Evolutionary conservation across 2,888 invertebrate species (phyloP), one percentile per base, ranked within the genome.

Genomic region (Tetrapedia diversipes): DNA sequence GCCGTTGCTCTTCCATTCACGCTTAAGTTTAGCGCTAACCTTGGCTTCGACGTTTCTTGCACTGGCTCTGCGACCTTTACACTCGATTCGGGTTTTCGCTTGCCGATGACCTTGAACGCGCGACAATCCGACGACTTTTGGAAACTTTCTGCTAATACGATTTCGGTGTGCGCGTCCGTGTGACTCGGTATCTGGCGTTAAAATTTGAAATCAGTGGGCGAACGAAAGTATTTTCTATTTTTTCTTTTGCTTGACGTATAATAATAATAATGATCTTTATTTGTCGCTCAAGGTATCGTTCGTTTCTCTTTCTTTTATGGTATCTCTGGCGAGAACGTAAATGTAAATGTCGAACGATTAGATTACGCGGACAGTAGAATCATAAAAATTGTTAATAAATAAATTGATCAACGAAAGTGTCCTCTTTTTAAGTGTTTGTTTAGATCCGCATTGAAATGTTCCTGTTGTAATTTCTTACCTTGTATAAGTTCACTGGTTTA

Each of bases 81-180:
- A 81, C 76, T 79, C 70, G 79, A 63, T 39, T 63, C 59, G 68
- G 74, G 65, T 70, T 73, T 77, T 63, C 24, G 57, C 34, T 71
- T 68, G 54, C 63, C 51, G 57, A 41, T 66, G 75, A 75, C 75
- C 78, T 80, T 82, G 81, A 78, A 67, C 80, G 61, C 66, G 61
- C 27, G 1, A 60, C 66, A 32, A 63, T 72, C 47, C 43, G 61
- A 19, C 8, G 59, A 56, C 45, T 32, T 51, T 16, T n/a, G 10
- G 34, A 27, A 10, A 22, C 2, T 27, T 41, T 16, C 11, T 14
- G 34, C 34, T 37, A 22, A 65, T 16, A 41, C 22, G 14, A 27
- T 3, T 34, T 14, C 49, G 14, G n/a, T 39, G 34, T 37, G 47
- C 34, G 53, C 47, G 7, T 2, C n/a, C n/a, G 4, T 32, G 1